Percentiles rank a stretch among this genome's conserved stretches.
Conservation (phyloP, 2,888 invertebrate species). For the Eupeodes latifasciatus region DNA sequence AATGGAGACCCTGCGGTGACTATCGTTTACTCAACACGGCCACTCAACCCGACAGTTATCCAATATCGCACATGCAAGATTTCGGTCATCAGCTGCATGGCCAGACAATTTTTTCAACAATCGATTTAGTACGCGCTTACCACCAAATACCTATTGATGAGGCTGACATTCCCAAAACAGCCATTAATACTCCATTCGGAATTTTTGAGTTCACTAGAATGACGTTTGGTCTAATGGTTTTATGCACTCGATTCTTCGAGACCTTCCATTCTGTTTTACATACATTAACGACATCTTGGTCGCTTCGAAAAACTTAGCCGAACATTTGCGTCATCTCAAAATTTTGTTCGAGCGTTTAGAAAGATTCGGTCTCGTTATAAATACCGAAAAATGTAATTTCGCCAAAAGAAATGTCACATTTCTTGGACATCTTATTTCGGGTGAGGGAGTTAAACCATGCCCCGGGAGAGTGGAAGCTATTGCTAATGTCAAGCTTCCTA, state of each 20-base stretch:
- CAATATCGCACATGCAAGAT: background rate
- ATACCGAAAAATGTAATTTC: background rate
- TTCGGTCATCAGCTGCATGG: background rate
- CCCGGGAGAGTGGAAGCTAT: background rate
- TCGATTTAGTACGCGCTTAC: background rate
- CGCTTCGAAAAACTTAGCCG: background rate
- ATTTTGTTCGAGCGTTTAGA: background rate
- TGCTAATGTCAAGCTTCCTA: background rate
- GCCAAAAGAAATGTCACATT: constrained; percentile 1
- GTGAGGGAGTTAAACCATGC: background rate
- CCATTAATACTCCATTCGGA: background rate
- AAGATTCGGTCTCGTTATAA: background rate
- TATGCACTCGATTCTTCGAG: background rate
- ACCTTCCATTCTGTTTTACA: background rate
- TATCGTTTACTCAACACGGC: background rate
- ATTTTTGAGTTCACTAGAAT: constrained; percentile 12
- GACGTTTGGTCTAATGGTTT: background rate
- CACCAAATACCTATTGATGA: background rate
- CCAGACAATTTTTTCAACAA: background rate
- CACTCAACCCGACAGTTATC: background rate
- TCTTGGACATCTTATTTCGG: background rate
- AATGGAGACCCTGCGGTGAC: background rate
- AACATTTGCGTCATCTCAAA: background rate
- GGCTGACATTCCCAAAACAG: constrained; percentile 10
- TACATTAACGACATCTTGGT: constrained; percentile 17